phyloP scores from a whole-genome alignment of 2,113 vertebrate genomes.

The Calonectris borealis region DNA sequence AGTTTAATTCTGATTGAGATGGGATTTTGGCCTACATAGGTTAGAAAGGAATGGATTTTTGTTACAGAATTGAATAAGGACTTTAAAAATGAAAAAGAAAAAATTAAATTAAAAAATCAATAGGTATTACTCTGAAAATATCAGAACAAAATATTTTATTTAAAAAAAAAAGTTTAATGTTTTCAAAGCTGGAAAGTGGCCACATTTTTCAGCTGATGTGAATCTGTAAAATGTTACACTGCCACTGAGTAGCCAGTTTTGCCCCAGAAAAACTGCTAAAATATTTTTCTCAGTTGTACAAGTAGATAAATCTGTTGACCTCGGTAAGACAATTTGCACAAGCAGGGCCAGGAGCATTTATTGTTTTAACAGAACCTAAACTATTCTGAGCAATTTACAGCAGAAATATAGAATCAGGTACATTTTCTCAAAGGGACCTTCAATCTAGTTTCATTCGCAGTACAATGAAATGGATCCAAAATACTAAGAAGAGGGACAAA shows the following conservation, averaged over 20 bases:
- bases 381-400: not conserved
- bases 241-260: not conserved
- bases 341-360: not conserved
- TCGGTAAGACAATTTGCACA: not conserved
- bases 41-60: not conserved
- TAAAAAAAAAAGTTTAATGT: not conserved
- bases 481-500: not conserved
- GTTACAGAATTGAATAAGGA: not conserved
- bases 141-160: not conserved
- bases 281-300: not conserved
- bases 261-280: not conserved
- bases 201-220: not conserved
- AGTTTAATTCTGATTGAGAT: not conserved
- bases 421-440: not conserved
- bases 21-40: not conserved
- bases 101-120: not conserved
- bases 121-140: not conserved
- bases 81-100: not conserved
- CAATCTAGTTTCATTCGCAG: not conserved
- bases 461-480: not conserved
- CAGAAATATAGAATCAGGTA: not conserved
- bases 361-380: not conserved
- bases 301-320: not conserved
- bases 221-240: not conserved
- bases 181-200: not conserved